These are phyloP conservation scores for Troides aeacus DNA, from an alignment of 2,888 invertebrate species.

Conservation along the genomic window DNA sequence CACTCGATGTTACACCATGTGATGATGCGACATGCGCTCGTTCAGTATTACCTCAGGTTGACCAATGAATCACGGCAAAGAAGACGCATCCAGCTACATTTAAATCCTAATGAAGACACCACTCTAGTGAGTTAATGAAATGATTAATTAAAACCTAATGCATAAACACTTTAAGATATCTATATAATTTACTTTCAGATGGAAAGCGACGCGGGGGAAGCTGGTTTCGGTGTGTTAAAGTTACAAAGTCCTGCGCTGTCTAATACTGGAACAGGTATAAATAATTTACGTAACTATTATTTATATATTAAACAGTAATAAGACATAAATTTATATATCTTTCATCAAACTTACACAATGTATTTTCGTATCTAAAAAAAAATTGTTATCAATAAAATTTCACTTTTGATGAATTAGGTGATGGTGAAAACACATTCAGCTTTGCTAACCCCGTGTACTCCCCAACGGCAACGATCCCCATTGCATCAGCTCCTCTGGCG, in stretches of 20 bases:
- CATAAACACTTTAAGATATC: background rate
- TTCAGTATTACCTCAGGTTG: constrained; percentile 88
- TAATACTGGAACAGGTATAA: constrained; percentile 39
- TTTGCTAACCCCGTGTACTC: constrained; percentile 93
- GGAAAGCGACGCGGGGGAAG: constrained; percentile 67
- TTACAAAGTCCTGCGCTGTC: constrained; percentile 84
- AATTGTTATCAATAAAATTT: background rate
- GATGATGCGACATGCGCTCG: constrained; percentile 89
- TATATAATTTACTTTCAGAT: constrained; percentile 53
- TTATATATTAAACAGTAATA: background rate
- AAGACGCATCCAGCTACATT: constrained; percentile 87
- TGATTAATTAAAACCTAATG: background rate
- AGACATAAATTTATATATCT: too few relatives aligned
- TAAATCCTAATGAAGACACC: constrained; percentile 92
- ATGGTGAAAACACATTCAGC: constrained; percentile 78
- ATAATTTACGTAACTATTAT: background rate
- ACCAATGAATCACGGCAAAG: constrained; percentile 87
- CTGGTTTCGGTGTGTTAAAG: constrained; percentile 87
- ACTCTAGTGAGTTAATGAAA: constrained; percentile 82
- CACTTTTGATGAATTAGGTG: background rate
- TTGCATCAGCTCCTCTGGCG: constrained; percentile 39
- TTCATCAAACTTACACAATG: too few relatives aligned
- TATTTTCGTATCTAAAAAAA: background rate
- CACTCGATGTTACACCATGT: constrained; percentile 90
- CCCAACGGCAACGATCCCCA: constrained; percentile 73